phyloP scores from a whole-genome alignment of 2,797 vertebrate species.

The Melanotaenia parkinsoni region DNA sequence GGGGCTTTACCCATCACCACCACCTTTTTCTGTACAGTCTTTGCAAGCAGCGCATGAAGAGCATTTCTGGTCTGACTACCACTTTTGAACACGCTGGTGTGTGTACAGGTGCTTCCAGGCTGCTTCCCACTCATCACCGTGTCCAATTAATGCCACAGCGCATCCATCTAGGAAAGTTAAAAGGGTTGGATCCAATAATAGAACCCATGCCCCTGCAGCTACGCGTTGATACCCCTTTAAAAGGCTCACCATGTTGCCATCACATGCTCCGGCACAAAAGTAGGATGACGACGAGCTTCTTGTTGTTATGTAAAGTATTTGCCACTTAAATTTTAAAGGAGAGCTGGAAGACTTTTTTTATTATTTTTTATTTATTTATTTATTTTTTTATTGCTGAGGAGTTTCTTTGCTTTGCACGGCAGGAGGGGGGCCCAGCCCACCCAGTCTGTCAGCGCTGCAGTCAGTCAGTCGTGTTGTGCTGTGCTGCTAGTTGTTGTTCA shows the following conservation, averaged over 20 bases:
- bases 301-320: constrained; percentile 67
- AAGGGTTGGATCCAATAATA: constrained; percentile 24
- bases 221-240: constrained; percentile 80
- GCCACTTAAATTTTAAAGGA: constrained; percentile 14
- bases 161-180: constrained; percentile 47
- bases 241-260: constrained; percentile 76
- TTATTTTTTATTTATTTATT: not conserved
- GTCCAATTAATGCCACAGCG: constrained; percentile 25
- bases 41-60: not conserved
- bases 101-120: constrained; percentile 31
- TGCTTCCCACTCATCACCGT: not conserved
- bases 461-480: constrained; percentile 41
- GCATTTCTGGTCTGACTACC: not conserved
- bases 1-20: not conserved
- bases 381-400: not conserved
- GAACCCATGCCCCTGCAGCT: constrained; percentile 18
- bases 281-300: constrained; percentile 69
- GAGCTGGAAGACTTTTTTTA: constrained; percentile 27
- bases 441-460: constrained; percentile 55
- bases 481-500: constrained; percentile 72
- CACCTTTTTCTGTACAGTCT: not conserved
- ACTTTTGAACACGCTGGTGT: not conserved
- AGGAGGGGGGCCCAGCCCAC: constrained; percentile 25
- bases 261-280: constrained; percentile 76
- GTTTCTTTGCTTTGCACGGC: constrained; percentile 43